Base-by-base conservation (phyloP, 2,797 vertebrate genomes). In the Arnoldichthys spilopterus region DNA sequence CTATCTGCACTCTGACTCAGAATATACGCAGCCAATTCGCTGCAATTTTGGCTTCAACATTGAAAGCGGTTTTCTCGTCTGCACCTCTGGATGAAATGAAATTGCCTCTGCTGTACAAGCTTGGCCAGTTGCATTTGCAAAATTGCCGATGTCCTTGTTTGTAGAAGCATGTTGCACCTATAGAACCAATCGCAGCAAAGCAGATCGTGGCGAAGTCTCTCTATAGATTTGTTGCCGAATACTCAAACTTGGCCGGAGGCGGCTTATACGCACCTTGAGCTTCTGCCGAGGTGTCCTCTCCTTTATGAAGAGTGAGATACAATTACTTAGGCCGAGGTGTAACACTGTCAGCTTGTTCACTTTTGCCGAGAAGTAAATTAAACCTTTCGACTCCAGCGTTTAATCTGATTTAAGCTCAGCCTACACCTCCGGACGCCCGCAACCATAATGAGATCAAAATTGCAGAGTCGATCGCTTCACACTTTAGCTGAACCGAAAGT, bases 61-160 rank as follows among this genome's bases (percentile, higher is more conserved):
- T 62, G 62, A 72, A 56, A 78, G 84, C 83, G 85, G 53, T 72
- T 72, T 74, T 77, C 24, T 24, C 56, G 62, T 49, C 78, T 68
- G 24, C 80, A 80, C 56, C 68, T 79, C 77, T 72, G 66, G 80
- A 83, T 85, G 74, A 85, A 83, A 84, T 61, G 26, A 81, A 88
- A 84, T 53, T 28, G 78, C 22, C 67, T 86, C 84, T 86, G 43
- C 72, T 79, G 64, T 64, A 58, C 56, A 81, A 79, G 54, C 82
- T 77, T 70, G 68, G 30, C 64, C 73, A 70, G 75, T 87, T 85
- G 85, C 74, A 86, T 88, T 86, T 76, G 74, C 56, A 61, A 87
- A 88, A 82, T 66, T 80, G 85, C 83, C 85, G 84, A 87, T 83
- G 54, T 74, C 32, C 79, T 72, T 80, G 72, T 87, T 68, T 71